Evolutionary conservation across 37 sponge, comb jelly and placozoan species (phyloP), one percentile per base, ranked within the genome.

Genomic region (Haliclona indistincta): DNA sequence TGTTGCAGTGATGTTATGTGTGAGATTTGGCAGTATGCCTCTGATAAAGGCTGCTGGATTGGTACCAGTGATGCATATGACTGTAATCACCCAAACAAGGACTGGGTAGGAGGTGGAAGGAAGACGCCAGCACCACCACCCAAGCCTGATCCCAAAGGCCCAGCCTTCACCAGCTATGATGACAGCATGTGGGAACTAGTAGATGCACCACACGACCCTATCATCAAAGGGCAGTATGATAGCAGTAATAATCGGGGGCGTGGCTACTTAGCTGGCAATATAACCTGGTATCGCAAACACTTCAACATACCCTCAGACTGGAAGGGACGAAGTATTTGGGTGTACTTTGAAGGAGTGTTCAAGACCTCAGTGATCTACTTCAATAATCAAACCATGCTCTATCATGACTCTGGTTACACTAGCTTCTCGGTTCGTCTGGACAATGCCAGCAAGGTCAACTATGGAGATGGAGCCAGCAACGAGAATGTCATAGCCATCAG

Each of bases 281-380:
- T 68, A 6, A 76, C 84, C 15, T 76, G 77, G 77, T 83, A 83
- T 66, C 76, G 84, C 38, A 83, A 83, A 54, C 84, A 83, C 38
- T 83, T 83, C 55, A 76, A 75, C 17, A 28, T 83, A 10, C 84
- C 84, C 0, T n/a, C 61, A 40, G 84, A 83, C 1, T 83, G 84
- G 84, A 75, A 76, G 40, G 84, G 84, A 3, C 26, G 38, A 32
- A 52, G 61, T 40, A 68, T 83, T 19, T 75, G 84, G 76, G 71
- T 83, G 28, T 83, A 83, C 61, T 83, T 83, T 63, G 84, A 83
- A 67, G 84, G 77, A 30, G 76, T 83, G 0, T 83, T 83, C 63
- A 30, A 70, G 20, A 55, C 76, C 5, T 47, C 71, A 19, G 67
- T 64, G 4, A 51, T 76, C 22, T 83, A 68, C 56, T 26, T 83